Evolutionary conservation across 1,140 invertebrate species (phyloP), one percentile per base, ranked within the genome.

Genomic region (Pomacea maculata): DNA sequence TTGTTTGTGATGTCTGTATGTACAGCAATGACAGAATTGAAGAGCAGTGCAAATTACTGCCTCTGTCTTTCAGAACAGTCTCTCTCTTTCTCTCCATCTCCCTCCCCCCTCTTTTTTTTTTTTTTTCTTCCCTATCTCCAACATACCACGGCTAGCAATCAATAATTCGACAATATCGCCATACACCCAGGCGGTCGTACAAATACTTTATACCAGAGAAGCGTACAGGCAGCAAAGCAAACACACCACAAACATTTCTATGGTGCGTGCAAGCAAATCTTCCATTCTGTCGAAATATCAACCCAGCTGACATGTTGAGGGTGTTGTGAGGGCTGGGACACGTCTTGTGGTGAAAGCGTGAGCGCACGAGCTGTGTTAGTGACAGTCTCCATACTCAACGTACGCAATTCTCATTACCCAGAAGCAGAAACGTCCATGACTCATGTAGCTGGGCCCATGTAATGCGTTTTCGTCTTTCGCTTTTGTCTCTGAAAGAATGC

Each of bases 1-100:
- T 19, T 72, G 71, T 17, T 21, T 21, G 52, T 54, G 21, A 54
- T 54, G 19, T 21, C 25, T 15, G 45, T 11, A 29, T 11, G 17
- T 34, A 19, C 21, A 54, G 19, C 25, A 67, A 68, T 8, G 34
- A 45, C n/a, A 21, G 9, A 70, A 1, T 67, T 45, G 12, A 25
- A 52, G 65, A 21, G 17, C 14, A 61, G 61, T 7, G 6, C 4
- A 12, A 19, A 29, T 6, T 21, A 29, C 12, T 17, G 57, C 63
- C 29, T 81, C 64, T 81, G 45, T 77, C 65, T 81, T 64, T 75
- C 64, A 70, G 2, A 15, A 11, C 57, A 14, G 11, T 10, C n/a
- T 80, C 71, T 63, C 52, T 80, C 25, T 74, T n/a, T 80, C 54
- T 80, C 57, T 80, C n/a, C 14, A 29, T 80, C 79, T 73, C 55